Conservation (phyloP, 2,797 vertebrate genomes). For the Anguilla megastoma region DNA sequence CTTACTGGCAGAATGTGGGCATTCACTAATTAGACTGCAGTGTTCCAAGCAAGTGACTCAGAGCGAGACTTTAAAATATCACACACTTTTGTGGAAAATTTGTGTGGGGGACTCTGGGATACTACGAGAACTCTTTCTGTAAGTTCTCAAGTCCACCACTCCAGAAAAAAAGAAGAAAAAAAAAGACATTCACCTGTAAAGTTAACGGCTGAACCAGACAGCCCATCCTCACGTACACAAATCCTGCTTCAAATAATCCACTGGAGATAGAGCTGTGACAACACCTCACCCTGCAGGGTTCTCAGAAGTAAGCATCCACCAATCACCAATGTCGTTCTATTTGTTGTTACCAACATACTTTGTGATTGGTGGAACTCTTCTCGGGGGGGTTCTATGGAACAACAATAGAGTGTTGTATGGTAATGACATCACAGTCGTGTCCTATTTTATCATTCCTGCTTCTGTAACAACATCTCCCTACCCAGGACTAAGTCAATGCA, state of each 20-base stretch:
- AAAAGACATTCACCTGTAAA: constrained; percentile 33
- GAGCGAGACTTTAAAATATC: constrained; percentile 25
- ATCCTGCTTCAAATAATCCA: neutral
- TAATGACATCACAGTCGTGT: neutral
- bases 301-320: constrained; percentile 6
- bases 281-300: too few relatives aligned
- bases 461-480: constrained; percentile 24
- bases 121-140: constrained; percentile 6
- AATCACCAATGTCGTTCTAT: neutral
- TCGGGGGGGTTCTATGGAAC: neutral
- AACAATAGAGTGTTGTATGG: neutral
- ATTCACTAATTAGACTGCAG: constrained; percentile 28
- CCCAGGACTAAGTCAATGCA: neutral
- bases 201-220: constrained; percentile 54
- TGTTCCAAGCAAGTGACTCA: constrained; percentile 37
- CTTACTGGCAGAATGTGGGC: constrained; percentile 48
- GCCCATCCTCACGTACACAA: constrained; percentile 24
- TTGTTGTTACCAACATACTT: neutral
- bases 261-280: neutral
- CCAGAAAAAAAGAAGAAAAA: constrained; percentile 33
- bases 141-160: constrained; percentile 8
- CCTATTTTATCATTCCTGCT: neutral
- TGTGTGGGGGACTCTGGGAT: neutral
- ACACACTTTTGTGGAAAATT: constrained; percentile 2
- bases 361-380: constrained; percentile 1